These are phyloP conservation scores for Hirtodrosophila cameraria DNA, from an alignment of 2,888 invertebrate genomes.

Conservation along the genomic window DNA sequence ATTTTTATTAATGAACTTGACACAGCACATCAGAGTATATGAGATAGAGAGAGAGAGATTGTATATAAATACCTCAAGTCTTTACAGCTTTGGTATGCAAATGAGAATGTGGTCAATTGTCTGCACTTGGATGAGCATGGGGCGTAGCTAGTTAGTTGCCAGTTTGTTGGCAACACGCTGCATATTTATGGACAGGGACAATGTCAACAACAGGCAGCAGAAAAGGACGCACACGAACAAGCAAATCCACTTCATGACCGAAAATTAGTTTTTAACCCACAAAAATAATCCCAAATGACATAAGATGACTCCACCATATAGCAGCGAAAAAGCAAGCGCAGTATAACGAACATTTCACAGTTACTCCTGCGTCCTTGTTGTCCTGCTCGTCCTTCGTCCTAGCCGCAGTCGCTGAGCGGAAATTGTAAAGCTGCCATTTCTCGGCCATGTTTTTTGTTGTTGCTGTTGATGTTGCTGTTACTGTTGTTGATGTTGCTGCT, in stretches of 20 bases:
- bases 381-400: slow-evolving; percentile 13
- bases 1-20: slow-evolving; percentile 16
- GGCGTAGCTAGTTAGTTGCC: slow-evolving; percentile 42
- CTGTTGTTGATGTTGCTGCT: slow-evolving; percentile 33
- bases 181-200: slow-evolving; percentile 65
- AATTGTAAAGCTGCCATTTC: slow-evolving; percentile 82
- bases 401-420: slow-evolving; percentile 66
- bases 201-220: slow-evolving; percentile 51
- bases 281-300: slow-evolving; percentile 80
- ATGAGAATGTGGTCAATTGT: slow-evolving; percentile 53
- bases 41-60: slow-evolving; percentile 4
- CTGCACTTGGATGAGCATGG: slow-evolving; percentile 27
- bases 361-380: slow-evolving; percentile 19
- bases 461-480: slow-evolving; percentile 27
- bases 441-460: slow-evolving; percentile 62
- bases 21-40: slow-evolving; percentile 1
- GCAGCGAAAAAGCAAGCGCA: slow-evolving; percentile 31
- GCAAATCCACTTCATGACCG: slow-evolving; percentile 75
- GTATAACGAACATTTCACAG: slow-evolving; percentile 55
- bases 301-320: slow-evolving; percentile 57
- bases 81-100: slow-evolving; percentile 47
- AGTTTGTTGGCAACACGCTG: slow-evolving; percentile 34
- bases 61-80: slow-evolving; percentile 28
- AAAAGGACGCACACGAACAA: slow-evolving; percentile 38
- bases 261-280: slow-evolving; percentile 80